Base-by-base conservation (phyloP, 2,888 invertebrate species). In the Labia minor region DNA sequence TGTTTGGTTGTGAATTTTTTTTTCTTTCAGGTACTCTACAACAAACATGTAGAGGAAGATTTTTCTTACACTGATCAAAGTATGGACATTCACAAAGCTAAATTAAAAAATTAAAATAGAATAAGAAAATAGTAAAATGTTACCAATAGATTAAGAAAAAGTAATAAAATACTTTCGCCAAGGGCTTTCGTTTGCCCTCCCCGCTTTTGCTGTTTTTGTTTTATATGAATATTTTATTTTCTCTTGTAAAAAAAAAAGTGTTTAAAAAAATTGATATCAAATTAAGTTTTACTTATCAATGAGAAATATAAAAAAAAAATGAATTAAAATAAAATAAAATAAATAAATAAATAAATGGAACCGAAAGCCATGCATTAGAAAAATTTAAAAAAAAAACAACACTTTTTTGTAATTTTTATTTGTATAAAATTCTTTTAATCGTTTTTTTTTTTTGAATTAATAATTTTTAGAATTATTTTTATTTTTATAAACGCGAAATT, bases 341-440 rank as follows among this genome's bases (percentile, higher is more conserved):
- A 26, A 8, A 49, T 16, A 49, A 49, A 14, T n/a, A 49, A 49
- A 49, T 8, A 49, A 49, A 49, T n/a, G 49, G 16, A 33, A 49
- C 49, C 49, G 49, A 49, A 49, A 49, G 49, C 49, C 49, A 49
- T 49, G 49, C 49, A 49, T 49, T 26, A 26, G 26, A 26, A 26
- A 26, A 26, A 26, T 6, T 49, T 49, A 49, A n/a, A 49, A 16
- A 49, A 49, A 49, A 49, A 49, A 49, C 6, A 33, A 33, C 49
- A 49, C 16, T 49, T 49, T 49, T 33, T 33, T 26, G 8, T 6
- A 26, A 26, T 6, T 26, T 26, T 26, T 26, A 26, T 8, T 26
- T 26, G 3, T 26, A 26, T 8, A 26, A 6, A 26, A 6, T 26
- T 26, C 26, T 26, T 26, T 8, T 26, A 26, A 26, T 26, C 26